Base-by-base conservation (phyloP, 2,797 vertebrate genomes). In the Enteromius trimaculatus region DNA sequence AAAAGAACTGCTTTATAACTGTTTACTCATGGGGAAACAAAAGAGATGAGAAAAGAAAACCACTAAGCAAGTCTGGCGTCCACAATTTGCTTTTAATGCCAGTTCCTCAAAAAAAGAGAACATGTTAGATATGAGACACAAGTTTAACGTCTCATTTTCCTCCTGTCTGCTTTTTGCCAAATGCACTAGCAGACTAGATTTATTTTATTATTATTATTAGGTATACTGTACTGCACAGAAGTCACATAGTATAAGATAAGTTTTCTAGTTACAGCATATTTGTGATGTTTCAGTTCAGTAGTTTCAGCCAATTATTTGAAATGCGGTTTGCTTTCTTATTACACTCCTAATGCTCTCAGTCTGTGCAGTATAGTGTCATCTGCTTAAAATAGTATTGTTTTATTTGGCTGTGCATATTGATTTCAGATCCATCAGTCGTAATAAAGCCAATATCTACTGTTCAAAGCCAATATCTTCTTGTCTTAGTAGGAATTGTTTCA, bases 21-120 rank as follows among this genome's bases (percentile, higher is more conserved):
- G 51, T 80, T 26, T 70, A 70, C 66, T 80, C 51, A 55, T 69
- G 66, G 51, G 78, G 37, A 80, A 80, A 68, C 3, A 14, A 11
- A 70, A 19, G 21, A 70, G n/a, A 80, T 44, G 26, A 58, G 37
- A 72, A 44, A 58, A 71, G 44, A 81, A 80, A 71, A 4, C 17
- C 68, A 29, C 66, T 47, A 31, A 47, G 68, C 68, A 47, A 39
- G 42, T 39, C 37, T 62, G 39, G 23, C 6, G 1, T 64, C 29
- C 29, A 65, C 21, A 74, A 71, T 51, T 42, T 14, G 19, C 65
- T 58, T 51, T 65, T 49, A 51, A 65, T 74, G 29, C 29, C 58
- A 60, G 51, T 29, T 53, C 7, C 26, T 60, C 17, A 60, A 44
- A 70, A 66, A 71, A 70, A 21, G 2, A 34, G 3, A 71, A 60